phyloP scores from a whole-genome alignment of 2,113 vertebrate species.

The Lagopus leucura region DNA sequence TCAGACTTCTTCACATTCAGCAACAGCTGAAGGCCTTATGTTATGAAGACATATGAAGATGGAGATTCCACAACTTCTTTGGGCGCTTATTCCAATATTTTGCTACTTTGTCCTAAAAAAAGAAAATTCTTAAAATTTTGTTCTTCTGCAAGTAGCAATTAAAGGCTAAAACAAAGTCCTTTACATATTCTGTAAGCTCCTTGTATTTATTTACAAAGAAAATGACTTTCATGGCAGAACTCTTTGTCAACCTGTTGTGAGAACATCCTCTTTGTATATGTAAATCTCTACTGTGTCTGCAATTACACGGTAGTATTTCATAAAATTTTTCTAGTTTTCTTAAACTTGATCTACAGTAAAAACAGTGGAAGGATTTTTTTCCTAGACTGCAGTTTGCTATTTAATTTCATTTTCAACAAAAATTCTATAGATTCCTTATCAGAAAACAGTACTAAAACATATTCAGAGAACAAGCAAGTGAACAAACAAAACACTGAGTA shows the following conservation, averaged over 20 bases:
- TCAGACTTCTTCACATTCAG: background rate
- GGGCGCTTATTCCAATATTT: background rate
- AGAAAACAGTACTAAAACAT: background rate
- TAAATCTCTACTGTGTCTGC: background rate
- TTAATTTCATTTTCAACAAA: background rate
- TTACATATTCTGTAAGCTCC: accelerated
- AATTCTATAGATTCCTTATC: background rate
- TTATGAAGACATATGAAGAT: background rate
- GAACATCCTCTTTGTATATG: background rate
- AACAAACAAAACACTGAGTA: background rate
- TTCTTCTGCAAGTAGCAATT: background rate
- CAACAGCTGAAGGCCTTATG: accelerated
- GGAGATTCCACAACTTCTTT: background rate
- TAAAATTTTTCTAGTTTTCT: background rate
- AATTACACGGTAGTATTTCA: background rate
- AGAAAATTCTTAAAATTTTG: background rate
- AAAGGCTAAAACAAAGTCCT: background rate
- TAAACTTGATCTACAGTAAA: background rate
- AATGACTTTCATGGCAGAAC: background rate
- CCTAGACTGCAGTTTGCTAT: background rate
- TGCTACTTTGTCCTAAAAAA: accelerated
- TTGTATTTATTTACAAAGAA: background rate
- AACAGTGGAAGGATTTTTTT: background rate
- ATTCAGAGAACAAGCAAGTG: background rate
- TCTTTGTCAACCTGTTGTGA: background rate